Evolutionary conservation across 2,888 invertebrate genomes (phyloP).

Genomic region (Tryphoninae sp.): DNA sequence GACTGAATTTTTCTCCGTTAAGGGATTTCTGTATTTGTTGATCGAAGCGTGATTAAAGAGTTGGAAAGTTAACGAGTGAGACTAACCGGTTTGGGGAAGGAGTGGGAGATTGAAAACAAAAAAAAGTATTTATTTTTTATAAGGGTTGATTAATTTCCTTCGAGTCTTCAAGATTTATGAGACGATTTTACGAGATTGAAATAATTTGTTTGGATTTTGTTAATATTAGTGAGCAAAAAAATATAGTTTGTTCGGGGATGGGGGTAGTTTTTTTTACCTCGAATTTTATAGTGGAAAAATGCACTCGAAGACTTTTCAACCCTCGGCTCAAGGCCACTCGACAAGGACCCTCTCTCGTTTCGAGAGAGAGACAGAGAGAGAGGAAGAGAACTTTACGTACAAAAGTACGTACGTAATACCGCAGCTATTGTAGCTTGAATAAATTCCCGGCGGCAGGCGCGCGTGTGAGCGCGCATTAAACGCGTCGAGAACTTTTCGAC

Average conservation of each 20-base stretch:
- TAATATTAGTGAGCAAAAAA: too few relatives aligned
- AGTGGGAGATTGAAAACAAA: too few relatives aligned
- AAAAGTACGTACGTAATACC: constrained; percentile 4
- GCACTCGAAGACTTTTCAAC: background rate
- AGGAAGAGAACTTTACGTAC: background rate
- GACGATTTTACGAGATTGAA: too few relatives aligned
- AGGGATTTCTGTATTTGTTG: constrained; percentile 66
- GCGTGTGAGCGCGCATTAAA: constrained; percentile 75
- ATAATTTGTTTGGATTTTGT: too few relatives aligned
- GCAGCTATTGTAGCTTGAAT: constrained; percentile 65
- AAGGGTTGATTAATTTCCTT: too few relatives aligned
- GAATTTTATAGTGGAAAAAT: background rate
- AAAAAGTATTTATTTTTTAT: too few relatives aligned
- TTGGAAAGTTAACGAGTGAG: background rate
- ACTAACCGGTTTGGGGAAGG: background rate
- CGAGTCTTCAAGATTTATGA: too few relatives aligned
- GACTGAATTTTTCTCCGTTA: constrained; percentile 65
- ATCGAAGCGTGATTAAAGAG: constrained; percentile 72
- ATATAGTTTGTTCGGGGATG: too few relatives aligned
- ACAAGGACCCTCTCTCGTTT: constrained; percentile 22
- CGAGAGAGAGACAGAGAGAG: constrained; percentile 17
- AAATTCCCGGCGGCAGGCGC: constrained; percentile 65
- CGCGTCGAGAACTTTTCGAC: constrained; percentile 57
- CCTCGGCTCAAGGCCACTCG: background rate
- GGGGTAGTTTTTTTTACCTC: too few relatives aligned